These are phyloP conservation scores for Aphyosemion australe DNA, from an alignment of 2,113 vertebrate genomes.

Conservation along the genomic window DNA sequence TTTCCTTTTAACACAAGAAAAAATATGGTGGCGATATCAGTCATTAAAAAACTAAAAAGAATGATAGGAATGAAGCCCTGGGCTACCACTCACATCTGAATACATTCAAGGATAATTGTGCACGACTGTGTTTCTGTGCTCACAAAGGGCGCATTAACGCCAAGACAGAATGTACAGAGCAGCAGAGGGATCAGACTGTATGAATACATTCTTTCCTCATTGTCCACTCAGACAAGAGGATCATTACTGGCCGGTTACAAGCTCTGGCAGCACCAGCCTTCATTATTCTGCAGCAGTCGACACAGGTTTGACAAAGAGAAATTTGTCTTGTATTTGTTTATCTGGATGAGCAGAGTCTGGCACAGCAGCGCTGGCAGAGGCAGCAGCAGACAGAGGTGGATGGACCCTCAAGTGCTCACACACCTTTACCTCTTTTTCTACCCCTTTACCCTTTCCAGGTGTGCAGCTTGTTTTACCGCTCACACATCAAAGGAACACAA, in stretches of 20 bases:
- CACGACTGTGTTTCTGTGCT: conserved; percentile 42
- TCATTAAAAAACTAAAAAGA: conserved; percentile 45
- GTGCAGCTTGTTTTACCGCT: conserved; percentile 79
- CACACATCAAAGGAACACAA: conserved; percentile 83
- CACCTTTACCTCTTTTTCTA: conserved; percentile 9
- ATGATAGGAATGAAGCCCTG: conserved; percentile 49
- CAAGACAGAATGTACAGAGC: conserved; percentile 52
- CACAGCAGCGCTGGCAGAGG: conserved; percentile 34
- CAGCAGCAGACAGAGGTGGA: conserved; percentile 42
- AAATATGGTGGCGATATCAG: conserved; percentile 14
- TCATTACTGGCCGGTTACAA: conserved; percentile 70
- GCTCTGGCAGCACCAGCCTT: conserved; percentile 57
- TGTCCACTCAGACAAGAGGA: conserved; percentile 65
- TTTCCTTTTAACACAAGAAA: conserved; percentile 22
- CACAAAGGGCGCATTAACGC: conserved; percentile 51
- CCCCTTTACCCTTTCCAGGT: conserved; percentile 75
- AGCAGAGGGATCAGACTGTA: conserved; percentile 43
- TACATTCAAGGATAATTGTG: conserved; percentile 59
- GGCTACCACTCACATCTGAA: conserved; percentile 54
- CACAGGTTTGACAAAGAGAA: conserved; percentile 75
- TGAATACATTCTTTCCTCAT: conserved; percentile 66
- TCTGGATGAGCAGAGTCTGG: conserved; percentile 68
- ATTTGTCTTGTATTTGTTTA: conserved; percentile 73
- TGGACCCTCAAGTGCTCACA: conserved; percentile 38
- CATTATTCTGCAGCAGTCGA: conserved; percentile 68